These are phyloP conservation scores for human (Homo sapiens) DNA, from an alignment of 2,113 vertebrate species.

Conservation along the genomic window GRCh38 chr1:66139001-66139500, in stretches of 20 bases:
- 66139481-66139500: neutral
- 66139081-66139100: neutral
- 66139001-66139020: neutral
- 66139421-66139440: neutral
- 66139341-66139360: neutral
- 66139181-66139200: neutral
- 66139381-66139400: neutral
- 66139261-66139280: neutral
- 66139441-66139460: neutral
- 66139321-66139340: neutral
- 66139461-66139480: neutral
- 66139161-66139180: neutral
- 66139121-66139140: neutral
- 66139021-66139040: neutral
- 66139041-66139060: neutral
- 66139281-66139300: neutral
- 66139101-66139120: neutral
- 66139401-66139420: neutral
- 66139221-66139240: neutral
- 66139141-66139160: neutral
- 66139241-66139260: neutral
- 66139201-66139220: neutral
- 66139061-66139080: neutral
- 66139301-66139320: neutral
- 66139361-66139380: neutral